Base-by-base conservation (phyloP, 2,888 invertebrate genomes). In the Charanyca ferruginea region DNA sequence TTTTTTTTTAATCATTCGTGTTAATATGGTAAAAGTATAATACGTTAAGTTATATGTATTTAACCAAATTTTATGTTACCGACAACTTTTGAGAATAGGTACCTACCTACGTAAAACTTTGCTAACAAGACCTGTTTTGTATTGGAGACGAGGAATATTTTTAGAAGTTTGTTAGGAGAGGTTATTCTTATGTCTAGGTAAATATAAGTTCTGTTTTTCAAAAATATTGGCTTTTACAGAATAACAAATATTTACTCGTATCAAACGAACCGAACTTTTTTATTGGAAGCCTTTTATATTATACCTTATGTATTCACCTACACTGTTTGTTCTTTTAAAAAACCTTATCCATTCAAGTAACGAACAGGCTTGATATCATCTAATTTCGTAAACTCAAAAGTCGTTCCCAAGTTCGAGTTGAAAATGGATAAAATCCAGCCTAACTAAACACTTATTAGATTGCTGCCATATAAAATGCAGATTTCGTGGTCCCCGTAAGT, bases 391-490 rank as follows among this genome's bases (percentile, higher is more conserved):
- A 35, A 35, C 35, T 48, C 18, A n/a, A 47, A 65, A 61, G 41
- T 62, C 18, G 48, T 47, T 66, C 59, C 63, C 23, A 75, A 76
- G 41, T 79, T 67, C 11, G n/a, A 64, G 38, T 32, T 32, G 11
- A 32, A 11, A 32, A 32, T 62, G 66, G 64, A 65, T 73, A 59
- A 64, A 68, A 73, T 77, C 52, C 20, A 45, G 44, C 59, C 49
- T 65, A 44, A 49, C 62, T 53, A 62, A 74, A 67, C 66, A 72
- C 51, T 81, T 58, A 47, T 49, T 41, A 68, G 62, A 73, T 66
- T 44, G 62, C 22, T 32, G 23, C 44, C 58, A 64, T 66, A 77
- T 63, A 71, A 80, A 80, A 80, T 67, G 65, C 63, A 75, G 65
- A 83, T 78, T 71, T 42, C 16, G 45, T 51, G 42, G 38, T 42